Percentiles rank a stretch among this genome's conserved stretches.
Conservation (phyloP, 92 coral and sea anemone genomes). For the Montipora capitata region DNA sequence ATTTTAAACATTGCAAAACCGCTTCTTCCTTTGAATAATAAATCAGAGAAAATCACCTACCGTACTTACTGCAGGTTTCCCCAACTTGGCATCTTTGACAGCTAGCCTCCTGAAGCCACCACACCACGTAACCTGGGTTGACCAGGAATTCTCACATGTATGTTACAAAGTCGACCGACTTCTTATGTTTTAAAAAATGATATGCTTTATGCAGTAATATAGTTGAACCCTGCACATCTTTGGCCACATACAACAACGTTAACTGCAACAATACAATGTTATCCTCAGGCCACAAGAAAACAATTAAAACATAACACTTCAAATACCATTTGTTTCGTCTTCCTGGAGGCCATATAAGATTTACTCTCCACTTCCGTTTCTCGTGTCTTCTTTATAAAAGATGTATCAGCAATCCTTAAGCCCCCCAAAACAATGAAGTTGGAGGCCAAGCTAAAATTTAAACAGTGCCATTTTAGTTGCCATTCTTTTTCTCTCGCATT, state of each 20-base stretch:
- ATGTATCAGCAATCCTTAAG: too few species aligned
- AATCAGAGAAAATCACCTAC: background rate
- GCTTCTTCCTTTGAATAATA: background rate
- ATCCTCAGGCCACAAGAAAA: background rate
- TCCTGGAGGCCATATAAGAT: background rate
- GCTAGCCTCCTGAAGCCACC: background rate
- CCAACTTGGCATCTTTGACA: background rate
- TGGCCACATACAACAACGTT: background rate
- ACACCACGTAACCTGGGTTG: background rate
- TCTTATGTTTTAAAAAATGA: background rate
- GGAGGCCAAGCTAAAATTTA: too few species aligned
- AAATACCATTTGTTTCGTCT: background rate
- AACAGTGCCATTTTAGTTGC: background rate
- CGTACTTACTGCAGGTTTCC: background rate
- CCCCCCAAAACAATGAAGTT: too few species aligned
- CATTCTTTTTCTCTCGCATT: slow-evolving; percentile 35
- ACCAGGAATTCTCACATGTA: background rate
- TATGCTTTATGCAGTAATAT: background rate
- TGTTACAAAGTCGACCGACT: background rate
- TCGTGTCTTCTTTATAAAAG: too few species aligned
- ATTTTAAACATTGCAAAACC: background rate
- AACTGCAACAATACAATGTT: background rate
- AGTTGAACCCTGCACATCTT: background rate
- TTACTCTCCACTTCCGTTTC: background rate
- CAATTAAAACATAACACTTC: background rate